phyloP scores from a whole-genome alignment of 2,797 vertebrate species.

The Tiaroga cobitis region DNA sequence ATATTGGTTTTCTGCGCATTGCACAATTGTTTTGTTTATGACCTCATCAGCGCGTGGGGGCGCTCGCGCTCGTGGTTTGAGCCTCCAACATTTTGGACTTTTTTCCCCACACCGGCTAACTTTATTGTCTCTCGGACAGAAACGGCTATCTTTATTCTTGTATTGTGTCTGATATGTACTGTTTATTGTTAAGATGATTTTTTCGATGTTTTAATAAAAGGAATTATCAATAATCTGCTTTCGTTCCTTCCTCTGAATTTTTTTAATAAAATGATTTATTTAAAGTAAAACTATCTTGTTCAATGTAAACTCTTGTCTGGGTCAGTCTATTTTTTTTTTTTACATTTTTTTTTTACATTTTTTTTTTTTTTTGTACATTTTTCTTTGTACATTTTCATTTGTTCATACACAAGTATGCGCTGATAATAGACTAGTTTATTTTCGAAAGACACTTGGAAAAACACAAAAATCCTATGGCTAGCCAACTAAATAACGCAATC shows the following conservation, averaged over 20 bases:
- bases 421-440: background rate
- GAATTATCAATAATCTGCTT: background rate
- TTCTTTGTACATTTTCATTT: background rate
- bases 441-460: background rate
- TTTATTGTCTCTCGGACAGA: background rate
- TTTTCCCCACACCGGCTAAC: background rate
- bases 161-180: background rate
- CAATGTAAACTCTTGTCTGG: background rate
- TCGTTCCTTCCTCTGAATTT: background rate
- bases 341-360: background rate
- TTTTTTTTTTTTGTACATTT: background rate
- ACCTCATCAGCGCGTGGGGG: constrained; percentile 46
- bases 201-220: background rate
- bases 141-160: background rate
- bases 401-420: background rate
- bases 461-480: background rate
- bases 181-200: background rate
- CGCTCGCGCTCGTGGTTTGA: constrained; percentile 11
- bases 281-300: background rate
- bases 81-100: background rate
- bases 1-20: background rate
- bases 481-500: background rate
- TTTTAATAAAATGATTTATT: background rate
- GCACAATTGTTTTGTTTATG: background rate
- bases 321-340: background rate